These are phyloP conservation scores for Strigops habroptila DNA, from an alignment of 2,113 vertebrate species.

Conservation along the genomic window DNA sequence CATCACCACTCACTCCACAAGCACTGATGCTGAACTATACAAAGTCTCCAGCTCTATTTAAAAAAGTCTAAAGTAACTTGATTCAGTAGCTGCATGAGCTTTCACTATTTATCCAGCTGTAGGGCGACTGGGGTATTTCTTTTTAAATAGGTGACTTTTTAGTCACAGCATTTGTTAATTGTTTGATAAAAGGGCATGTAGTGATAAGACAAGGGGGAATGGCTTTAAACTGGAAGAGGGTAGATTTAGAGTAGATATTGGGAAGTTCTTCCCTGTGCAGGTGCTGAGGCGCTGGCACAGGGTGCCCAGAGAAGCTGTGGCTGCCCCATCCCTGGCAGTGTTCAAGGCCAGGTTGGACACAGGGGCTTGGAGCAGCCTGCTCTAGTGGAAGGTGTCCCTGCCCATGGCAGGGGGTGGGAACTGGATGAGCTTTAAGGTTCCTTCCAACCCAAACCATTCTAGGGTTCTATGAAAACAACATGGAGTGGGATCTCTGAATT, in stretches of 20 bases:
- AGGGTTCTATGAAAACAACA: neutral
- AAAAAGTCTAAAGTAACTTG: neutral
- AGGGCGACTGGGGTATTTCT: neutral
- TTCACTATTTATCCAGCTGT: constrained; percentile 17
- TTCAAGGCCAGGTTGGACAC: neutral
- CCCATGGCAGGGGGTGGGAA: neutral
- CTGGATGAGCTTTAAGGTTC: neutral
- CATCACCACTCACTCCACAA: neutral
- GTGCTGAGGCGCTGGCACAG: neutral
- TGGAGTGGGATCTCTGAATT: neutral
- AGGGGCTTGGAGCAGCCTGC: neutral
- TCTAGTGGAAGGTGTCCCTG: neutral
- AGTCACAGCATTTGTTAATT: neutral
- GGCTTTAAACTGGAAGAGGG: neutral
- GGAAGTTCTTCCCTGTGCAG: neutral
- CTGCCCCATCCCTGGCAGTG: neutral
- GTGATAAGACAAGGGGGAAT: neutral
- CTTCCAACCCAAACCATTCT: neutral
- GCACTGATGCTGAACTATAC: neutral
- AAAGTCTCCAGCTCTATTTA: neutral
- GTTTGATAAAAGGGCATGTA: neutral
- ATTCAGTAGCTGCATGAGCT: neutral
- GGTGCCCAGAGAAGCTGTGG: neutral
- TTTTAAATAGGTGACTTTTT: neutral
- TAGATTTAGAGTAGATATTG: neutral